Base-by-base conservation (phyloP, 2,888 invertebrate species). In the Tryphoninae sp. region DNA sequence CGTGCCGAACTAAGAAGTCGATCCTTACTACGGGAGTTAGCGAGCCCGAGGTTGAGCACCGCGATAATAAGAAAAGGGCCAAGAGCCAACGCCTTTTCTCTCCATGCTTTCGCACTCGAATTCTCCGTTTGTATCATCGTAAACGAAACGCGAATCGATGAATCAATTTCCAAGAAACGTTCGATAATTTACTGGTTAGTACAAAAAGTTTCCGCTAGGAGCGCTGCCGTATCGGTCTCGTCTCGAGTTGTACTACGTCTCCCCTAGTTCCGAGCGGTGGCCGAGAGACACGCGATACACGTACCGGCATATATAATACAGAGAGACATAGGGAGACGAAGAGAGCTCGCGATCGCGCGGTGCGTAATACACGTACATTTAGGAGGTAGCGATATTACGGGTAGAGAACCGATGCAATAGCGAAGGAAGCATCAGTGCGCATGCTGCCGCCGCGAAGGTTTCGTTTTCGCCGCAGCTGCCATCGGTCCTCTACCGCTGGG, bases 361-460 rank as follows among this genome's bases (percentile, higher is more conserved):
- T 74, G 65, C 62, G 53, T 11, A 49, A 6, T 45, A 23, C 42
- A 33, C 40, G 67, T 51, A 40, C 16, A 51, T 26, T 62, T 9
- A 42, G 16, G 11, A 6, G 1, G 26, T 49, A 33, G 67, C 67
- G 53, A 51, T 55, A 55, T 55, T 49, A 58, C n/a, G 59, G 65
- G 59, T 55, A 42, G 68, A 22, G 68, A 73, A 58, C 45, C 78
- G 59, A 74, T 71, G 78, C 78, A 81, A 71, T 69, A 78, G 78
- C 74, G 62, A 69, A 59, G 42, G 19, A 74, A 71, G 81, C 81
- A 59, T 74, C 78, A 81, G 81, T 81, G 81, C 81, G 81, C 81
- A 81, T 81, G 81, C 74, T 71, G 74, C 69, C 7, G 53, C 71
- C 9, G 53, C 71, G 78, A 61, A 81, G 78, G 81, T 78, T 81